Percentiles rank a stretch among this genome's conserved stretches.
These are phyloP conservation scores for Anadara kagoshimensis DNA, from an alignment of 1,140 invertebrate species.

Conservation along the genomic window DNA sequence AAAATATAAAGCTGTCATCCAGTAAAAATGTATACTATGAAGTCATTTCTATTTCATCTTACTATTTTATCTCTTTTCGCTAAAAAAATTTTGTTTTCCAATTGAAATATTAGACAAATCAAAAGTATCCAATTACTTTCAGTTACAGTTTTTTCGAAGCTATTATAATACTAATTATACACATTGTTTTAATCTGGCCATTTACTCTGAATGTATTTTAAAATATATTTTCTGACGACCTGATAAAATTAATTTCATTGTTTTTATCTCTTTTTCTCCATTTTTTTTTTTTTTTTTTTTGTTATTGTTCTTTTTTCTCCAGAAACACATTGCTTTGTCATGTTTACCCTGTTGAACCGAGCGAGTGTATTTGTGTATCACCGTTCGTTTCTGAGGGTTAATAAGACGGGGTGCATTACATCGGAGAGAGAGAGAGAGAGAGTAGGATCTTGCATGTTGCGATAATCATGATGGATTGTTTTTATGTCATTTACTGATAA, in stretches of 20 bases:
- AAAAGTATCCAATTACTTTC: too few species aligned
- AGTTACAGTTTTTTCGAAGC: too few species aligned
- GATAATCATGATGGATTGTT: too few species aligned
- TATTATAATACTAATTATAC: constrained; percentile 1
- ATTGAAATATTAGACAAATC: too few species aligned
- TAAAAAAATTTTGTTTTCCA: too few species aligned
- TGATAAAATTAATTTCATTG: neutral
- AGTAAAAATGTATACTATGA: too few species aligned
- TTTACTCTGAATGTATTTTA: neutral
- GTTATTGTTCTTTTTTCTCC: neutral
- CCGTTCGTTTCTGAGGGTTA: constrained; percentile 55
- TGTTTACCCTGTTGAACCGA: constrained; percentile 58
- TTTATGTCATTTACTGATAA: too few species aligned
- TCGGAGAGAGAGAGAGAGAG: neutral
- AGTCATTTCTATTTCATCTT: too few species aligned
- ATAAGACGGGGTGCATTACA: constrained; percentile 21
- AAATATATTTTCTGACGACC: neutral
- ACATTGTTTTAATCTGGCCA: constrained; percentile 4
- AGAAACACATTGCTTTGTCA: constrained; percentile 2
- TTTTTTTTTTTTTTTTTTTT: neutral
- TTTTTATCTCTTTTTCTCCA: neutral
- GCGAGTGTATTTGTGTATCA: constrained; percentile 42
- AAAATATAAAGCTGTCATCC: too few species aligned
- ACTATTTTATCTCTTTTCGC: too few species aligned
- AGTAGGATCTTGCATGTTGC: too few species aligned